Conservation (phyloP, 2,113 vertebrate species). For the Antechinus flavipes region DNA sequence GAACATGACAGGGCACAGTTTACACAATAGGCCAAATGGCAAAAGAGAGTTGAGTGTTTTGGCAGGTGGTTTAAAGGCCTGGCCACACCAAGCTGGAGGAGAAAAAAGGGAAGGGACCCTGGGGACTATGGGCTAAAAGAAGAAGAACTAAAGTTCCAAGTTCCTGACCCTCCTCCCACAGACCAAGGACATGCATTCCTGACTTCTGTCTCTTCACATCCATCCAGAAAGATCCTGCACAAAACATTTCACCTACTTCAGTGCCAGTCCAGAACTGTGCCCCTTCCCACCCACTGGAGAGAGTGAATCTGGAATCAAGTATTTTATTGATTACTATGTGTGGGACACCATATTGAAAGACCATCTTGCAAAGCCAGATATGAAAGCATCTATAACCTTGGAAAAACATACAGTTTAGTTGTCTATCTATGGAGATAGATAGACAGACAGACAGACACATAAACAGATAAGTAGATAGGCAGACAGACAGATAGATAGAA, state of each 20-base stretch:
- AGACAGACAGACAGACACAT: not conserved
- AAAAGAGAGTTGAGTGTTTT: constrained; percentile 59
- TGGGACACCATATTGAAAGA: not conserved
- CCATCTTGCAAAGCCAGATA: not conserved
- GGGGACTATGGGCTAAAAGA: not conserved
- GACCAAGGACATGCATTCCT: constrained; percentile 21
- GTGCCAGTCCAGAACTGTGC: not conserved
- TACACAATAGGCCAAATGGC: constrained; percentile 66
- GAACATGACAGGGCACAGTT: constrained; percentile 72
- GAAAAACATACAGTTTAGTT: not conserved
- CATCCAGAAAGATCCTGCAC: not conserved
- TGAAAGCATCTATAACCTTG: not conserved
- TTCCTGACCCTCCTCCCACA: not conserved
- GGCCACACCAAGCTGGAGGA: constrained; percentile 4
- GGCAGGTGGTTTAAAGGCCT: constrained; percentile 52
- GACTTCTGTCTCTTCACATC: not conserved
- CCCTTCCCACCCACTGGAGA: constrained; percentile 8
- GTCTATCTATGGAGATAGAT: not conserved
- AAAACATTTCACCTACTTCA: constrained; percentile 3
- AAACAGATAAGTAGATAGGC: not conserved
- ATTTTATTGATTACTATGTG: not conserved
- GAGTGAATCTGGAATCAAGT: not conserved
- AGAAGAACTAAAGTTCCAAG: constrained; percentile 29
- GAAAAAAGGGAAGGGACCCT: constrained; percentile 7
- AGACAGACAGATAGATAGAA: not conserved